These are phyloP conservation scores for Miichthys miiuy DNA, from an alignment of 2,797 vertebrate genomes.

Conservation along the genomic window DNA sequence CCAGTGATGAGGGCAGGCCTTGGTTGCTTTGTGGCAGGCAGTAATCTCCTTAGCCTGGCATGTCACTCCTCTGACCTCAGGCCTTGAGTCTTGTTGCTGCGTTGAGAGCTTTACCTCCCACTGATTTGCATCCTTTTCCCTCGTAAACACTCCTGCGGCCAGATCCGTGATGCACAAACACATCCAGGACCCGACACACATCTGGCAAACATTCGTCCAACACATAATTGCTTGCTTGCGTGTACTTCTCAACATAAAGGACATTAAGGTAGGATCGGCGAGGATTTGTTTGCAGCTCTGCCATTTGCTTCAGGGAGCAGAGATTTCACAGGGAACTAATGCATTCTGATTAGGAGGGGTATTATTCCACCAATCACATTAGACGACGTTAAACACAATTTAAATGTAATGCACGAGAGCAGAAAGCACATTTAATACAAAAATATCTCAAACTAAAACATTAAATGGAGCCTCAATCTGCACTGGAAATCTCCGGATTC, in stretches of 20 bases:
- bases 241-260: conserved; percentile 42
- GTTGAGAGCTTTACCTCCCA: conserved; percentile 64
- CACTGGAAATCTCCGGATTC: conserved; percentile 13
- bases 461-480: conserved; percentile 3
- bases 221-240: conserved; percentile 41
- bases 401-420: conserved; percentile 17
- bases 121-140: conserved; percentile 57
- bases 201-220: conserved; percentile 42
- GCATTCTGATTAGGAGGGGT: conserved; percentile 62
- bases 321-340: conserved; percentile 65
- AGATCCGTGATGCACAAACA: conserved; percentile 52
- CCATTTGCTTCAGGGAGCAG: conserved; percentile 54
- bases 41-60: conserved; percentile 84
- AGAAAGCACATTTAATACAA: conserved; percentile 31
- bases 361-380: conserved; percentile 44
- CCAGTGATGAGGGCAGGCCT: conserved; percentile 56
- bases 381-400: conserved; percentile 31
- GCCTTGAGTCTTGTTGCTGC: conserved; percentile 61
- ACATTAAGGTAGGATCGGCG: conserved; percentile 51
- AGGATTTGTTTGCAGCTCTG: conserved; percentile 70
- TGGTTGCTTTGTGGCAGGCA: conserved; percentile 63
- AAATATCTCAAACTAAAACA: conserved; percentile 20
- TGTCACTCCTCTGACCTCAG: conserved; percentile 75
- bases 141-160: conserved; percentile 27
- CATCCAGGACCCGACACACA: conserved; percentile 27